Evolutionary conservation across 1,140 invertebrate species (phyloP).

Genomic region (Wasmannia auropunctata): DNA sequence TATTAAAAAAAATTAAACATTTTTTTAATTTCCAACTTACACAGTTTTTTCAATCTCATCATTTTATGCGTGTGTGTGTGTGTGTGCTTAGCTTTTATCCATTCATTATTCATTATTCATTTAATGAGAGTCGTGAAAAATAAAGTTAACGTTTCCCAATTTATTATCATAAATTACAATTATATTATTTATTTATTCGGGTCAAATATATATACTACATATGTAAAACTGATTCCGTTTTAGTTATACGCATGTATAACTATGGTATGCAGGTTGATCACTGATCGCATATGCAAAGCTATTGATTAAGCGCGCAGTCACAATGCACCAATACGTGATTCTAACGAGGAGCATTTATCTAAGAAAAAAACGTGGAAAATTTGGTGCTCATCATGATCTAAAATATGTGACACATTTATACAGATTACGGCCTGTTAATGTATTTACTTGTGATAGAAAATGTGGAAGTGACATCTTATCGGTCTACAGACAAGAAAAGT

Average conservation of each 20-base stretch:
- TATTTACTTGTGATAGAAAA: constrained; percentile 7
- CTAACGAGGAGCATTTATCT: neutral
- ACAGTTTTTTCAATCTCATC: neutral
- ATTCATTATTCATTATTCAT: constrained; percentile 23
- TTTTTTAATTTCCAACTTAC: neutral
- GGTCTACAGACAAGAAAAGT: neutral
- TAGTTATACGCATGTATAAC: neutral
- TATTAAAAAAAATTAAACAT: neutral
- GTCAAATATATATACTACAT: neutral
- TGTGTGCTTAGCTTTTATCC: neutral
- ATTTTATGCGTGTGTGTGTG: neutral
- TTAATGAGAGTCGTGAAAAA: neutral
- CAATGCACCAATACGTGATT: neutral
- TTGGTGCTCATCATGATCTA: neutral
- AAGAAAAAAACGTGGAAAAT: constrained; percentile 3
- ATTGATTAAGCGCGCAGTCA: neutral
- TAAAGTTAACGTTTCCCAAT: constrained; percentile 5
- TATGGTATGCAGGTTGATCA: neutral
- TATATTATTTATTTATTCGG: neutral
- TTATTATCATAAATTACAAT: constrained; percentile 35
- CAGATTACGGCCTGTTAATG: neutral
- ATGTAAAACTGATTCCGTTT: neutral
- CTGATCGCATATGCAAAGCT: neutral
- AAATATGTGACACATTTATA: neutral
- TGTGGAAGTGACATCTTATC: constrained; percentile 10